Base-by-base conservation (phyloP, 2,888 invertebrate genomes). In the Lithophane semibrunnea region DNA sequence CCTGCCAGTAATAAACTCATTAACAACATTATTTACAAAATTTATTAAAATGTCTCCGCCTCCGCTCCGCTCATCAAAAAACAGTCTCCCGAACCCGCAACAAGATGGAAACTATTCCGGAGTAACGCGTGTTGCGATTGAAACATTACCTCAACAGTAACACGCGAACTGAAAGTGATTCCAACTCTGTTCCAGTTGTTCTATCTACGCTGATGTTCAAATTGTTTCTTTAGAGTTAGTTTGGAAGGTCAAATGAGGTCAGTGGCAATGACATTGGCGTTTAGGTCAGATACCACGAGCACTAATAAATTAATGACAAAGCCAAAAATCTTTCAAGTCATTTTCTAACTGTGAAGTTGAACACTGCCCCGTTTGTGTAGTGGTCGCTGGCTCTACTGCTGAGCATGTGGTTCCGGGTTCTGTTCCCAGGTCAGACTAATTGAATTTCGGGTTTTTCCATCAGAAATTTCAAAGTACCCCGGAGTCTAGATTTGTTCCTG, bases 51-150 rank as follows among this genome's bases (percentile, higher is more conserved):
- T 49, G 61, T 37, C 3, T 0, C 44, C 37, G 18, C 49, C 1
- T 8, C 7, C 71, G 75, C 84, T 71, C 47, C 65, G 65, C 71
- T 76, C 24, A 21, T 69, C n/a, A 69, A 16, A 0, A 4, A 10
- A 0, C 0, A 21, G 44, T 3, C n/a, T 13, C 2, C 58, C 13
- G 5, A 60, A 52, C 1, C 58, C n/a, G 73, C 63, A 86, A 84
- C 75, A 72, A 86, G 65, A 68, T 66, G 67, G 58, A 74, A 86
- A 79, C 75, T 83, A 86, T 83, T 84, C 75, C 47, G 75, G 83
- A 86, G 88, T 80, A 86, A 86, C 82, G 85, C 80, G 52, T 79
- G 77, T 83, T 86, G 75, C 86, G 90, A 92, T 91, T 91, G 92
- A 92, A 90, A 87, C 85, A 74, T 87, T 81, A 84, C 73, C 80